Evolutionary conservation across 1,140 invertebrate genomes (phyloP).

Genomic region (Trigoniulus corallinus): DNA sequence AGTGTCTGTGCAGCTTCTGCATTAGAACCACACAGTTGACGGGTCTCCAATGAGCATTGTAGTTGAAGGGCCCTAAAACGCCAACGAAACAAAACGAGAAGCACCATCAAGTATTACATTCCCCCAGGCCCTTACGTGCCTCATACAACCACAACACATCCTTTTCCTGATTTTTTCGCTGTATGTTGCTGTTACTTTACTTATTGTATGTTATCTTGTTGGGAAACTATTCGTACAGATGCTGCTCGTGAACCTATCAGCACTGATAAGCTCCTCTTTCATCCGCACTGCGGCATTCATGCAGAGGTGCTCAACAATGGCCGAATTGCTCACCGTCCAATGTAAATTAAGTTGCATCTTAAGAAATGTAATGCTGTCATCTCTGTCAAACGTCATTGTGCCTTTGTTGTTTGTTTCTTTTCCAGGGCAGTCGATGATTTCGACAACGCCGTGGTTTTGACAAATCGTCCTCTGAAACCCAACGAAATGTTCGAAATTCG

Average conservation of each 20-base stretch:
- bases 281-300: slow-evolving; percentile 74
- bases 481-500: slow-evolving; percentile 85
- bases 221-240: not conserved
- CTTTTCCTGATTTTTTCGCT: too few species aligned
- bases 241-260: not conserved
- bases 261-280: slow-evolving; percentile 50
- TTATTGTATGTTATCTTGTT: too few species aligned
- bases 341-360: slow-evolving; percentile 36
- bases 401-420: slow-evolving; percentile 3
- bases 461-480: slow-evolving; percentile 56
- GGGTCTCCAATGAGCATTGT: too few species aligned
- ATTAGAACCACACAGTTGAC: too few species aligned
- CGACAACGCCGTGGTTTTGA: slow-evolving; percentile 90
- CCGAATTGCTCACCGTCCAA: slow-evolving; percentile 73
- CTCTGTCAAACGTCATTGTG: not conserved
- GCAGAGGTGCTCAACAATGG: slow-evolving; percentile 80
- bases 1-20: too few species aligned
- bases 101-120: too few species aligned
- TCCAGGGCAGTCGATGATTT: slow-evolving; percentile 76
- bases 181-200: too few species aligned
- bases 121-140: too few species aligned
- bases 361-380: too few species aligned
- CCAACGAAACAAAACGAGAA: too few species aligned
- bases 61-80: too few species aligned
- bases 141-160: too few species aligned